Evolutionary conservation across 2,888 invertebrate genomes (phyloP).

Genomic region (Drosophila monieri): DNA sequence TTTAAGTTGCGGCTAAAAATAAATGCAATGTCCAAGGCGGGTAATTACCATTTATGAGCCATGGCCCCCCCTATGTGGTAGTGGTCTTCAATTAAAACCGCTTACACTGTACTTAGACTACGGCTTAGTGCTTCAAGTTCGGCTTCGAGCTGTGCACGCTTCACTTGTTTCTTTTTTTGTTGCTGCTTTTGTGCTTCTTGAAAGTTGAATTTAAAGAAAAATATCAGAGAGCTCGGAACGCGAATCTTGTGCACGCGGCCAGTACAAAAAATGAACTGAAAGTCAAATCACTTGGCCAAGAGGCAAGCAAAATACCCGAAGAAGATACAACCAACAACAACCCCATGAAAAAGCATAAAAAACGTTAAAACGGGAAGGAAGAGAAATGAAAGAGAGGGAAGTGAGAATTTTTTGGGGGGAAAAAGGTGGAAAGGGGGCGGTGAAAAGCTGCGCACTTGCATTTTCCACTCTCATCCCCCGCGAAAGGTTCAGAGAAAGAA

Average conservation of each 20-base stretch:
- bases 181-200: neutral
- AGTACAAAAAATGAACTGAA: conserved; percentile 69
- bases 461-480: conserved; percentile 47
- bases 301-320: conserved; percentile 42
- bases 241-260: conserved; percentile 61
- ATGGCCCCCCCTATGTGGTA: conserved; percentile 36
- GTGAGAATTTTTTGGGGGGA: conserved; percentile 13
- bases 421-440: neutral
- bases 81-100: conserved; percentile 48
- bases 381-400: conserved; percentile 16
- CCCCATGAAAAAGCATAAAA: conserved; percentile 28
- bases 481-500: conserved; percentile 1
- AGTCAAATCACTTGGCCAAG: conserved; percentile 62
- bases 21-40: conserved; percentile 17
- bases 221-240: conserved; percentile 39
- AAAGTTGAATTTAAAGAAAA: conserved; percentile 26
- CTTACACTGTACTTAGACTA: conserved; percentile 16
- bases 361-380: conserved; percentile 18
- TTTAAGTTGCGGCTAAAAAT: conserved; percentile 34
- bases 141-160: conserved; percentile 21
- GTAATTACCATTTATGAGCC: conserved; percentile 59
- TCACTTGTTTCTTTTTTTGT: conserved; percentile 21
- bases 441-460: conserved; percentile 66
- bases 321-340: conserved; percentile 58
- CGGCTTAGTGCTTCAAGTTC: conserved; percentile 7